Conservation (phyloP, 2,797 vertebrate genomes). For the Streptopelia turtur region DNA sequence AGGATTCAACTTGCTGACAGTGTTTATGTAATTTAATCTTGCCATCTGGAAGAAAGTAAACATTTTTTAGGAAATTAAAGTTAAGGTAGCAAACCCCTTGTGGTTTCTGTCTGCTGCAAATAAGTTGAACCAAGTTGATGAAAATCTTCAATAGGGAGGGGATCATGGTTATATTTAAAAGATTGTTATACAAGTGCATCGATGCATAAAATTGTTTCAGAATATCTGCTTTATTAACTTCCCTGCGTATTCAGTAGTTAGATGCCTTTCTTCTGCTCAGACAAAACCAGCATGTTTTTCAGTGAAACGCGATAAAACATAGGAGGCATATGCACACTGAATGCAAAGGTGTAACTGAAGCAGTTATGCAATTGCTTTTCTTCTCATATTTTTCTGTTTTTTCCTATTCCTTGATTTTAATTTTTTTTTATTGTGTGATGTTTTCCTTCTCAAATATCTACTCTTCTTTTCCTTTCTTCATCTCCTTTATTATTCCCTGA, state of each 20-base stretch:
- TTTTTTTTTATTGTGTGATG: fast-evolving
- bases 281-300: neutral
- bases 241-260: neutral
- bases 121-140: constrained; percentile 56
- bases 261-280: constrained; percentile 9
- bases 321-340: neutral
- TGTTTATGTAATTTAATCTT: constrained; percentile 91
- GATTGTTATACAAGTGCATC: constrained; percentile 11
- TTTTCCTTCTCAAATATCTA: neutral
- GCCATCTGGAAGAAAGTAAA: constrained; percentile 90
- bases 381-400: neutral
- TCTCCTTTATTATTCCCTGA: neutral
- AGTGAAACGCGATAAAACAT: neutral
- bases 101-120: constrained; percentile 63
- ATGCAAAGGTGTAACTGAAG: neutral
- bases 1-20: constrained; percentile 87
- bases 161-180: constrained; percentile 47
- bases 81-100: constrained; percentile 76
- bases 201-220: constrained; percentile 38
- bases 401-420: neutral
- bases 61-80: constrained; percentile 83
- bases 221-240: constrained; percentile 53
- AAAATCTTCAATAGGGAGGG: constrained; percentile 50
- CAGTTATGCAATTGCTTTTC: neutral
- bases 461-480: neutral